These are phyloP conservation scores for Ceryle rudis DNA, from an alignment of 2,797 vertebrate genomes.

Conservation along the genomic window DNA sequence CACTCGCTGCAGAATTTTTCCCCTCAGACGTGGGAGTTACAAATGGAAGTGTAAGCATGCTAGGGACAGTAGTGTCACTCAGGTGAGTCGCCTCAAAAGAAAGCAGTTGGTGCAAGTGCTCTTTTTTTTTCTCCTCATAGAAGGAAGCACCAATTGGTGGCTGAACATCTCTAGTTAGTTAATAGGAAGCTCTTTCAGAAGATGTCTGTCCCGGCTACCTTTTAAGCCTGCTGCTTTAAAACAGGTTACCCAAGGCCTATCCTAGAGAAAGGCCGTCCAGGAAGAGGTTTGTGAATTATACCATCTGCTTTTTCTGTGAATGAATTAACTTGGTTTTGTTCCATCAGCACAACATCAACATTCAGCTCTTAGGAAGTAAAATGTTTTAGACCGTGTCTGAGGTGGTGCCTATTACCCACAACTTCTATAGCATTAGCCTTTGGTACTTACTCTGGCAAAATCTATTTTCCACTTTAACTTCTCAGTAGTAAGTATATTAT, in stretches of 20 bases:
- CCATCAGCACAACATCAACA: background rate
- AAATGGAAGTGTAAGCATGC: background rate
- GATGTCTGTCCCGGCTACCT: background rate
- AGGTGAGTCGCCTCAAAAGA: background rate
- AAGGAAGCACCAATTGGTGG: background rate
- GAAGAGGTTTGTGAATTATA: background rate
- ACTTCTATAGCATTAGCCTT: background rate
- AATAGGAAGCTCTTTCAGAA: background rate
- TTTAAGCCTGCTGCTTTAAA: background rate
- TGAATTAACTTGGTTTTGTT: conserved; percentile 19
- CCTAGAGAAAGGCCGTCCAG: background rate
- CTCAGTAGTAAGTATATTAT: conserved; percentile 27
- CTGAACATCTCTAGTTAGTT: background rate
- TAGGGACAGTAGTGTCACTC: background rate
- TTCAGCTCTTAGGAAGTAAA: conserved; percentile 5
- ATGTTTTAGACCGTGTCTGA: background rate
- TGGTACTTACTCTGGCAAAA: conserved; percentile 14
- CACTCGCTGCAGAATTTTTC: background rate
- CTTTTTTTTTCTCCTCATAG: background rate
- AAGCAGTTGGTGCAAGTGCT: conserved; percentile 1
- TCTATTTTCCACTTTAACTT: conserved; percentile 21
- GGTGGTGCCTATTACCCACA: background rate
- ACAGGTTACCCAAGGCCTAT: background rate
- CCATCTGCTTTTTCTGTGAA: background rate
- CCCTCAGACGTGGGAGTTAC: background rate